These are phyloP conservation scores for Colossoma macropomum DNA, from an alignment of 2,113 vertebrate species.

Conservation along the genomic window DNA sequence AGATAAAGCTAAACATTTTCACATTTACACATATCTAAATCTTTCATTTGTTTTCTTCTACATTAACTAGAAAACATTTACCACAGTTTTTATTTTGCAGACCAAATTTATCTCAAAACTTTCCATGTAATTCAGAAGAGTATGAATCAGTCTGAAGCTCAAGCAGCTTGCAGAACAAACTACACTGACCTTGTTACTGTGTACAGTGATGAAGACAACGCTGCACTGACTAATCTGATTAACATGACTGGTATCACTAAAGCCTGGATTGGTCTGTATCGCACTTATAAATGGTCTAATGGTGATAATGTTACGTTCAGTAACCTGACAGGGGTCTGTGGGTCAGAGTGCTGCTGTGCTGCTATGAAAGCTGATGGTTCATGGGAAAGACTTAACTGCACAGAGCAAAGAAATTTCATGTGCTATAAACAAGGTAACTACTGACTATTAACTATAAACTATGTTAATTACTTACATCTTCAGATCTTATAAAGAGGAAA, in stretches of 20 bases:
- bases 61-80: too few relatives aligned
- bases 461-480: too few relatives aligned
- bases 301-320: neutral
- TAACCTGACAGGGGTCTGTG: accelerated
- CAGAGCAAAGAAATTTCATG: slow-evolving; percentile 41
- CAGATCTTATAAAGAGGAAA: too few relatives aligned
- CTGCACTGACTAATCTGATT: accelerated
- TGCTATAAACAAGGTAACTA: slow-evolving; percentile 61
- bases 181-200: slow-evolving; percentile 44
- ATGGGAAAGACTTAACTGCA: slow-evolving; percentile 45
- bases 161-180: accelerated
- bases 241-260: accelerated
- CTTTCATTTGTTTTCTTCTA: too few relatives aligned
- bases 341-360: accelerated
- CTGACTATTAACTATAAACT: neutral
- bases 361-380: neutral
- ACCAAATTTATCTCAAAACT: too few relatives aligned
- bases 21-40: too few relatives aligned
- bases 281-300: slow-evolving; percentile 58
- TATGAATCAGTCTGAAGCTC: neutral
- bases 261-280: slow-evolving; percentile 46
- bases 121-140: neutral
- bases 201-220: slow-evolving; percentile 48
- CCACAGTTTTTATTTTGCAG: neutral
- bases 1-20: too few relatives aligned